Conservation (phyloP, 2,113 vertebrate genomes). For the Nicator chloris region DNA sequence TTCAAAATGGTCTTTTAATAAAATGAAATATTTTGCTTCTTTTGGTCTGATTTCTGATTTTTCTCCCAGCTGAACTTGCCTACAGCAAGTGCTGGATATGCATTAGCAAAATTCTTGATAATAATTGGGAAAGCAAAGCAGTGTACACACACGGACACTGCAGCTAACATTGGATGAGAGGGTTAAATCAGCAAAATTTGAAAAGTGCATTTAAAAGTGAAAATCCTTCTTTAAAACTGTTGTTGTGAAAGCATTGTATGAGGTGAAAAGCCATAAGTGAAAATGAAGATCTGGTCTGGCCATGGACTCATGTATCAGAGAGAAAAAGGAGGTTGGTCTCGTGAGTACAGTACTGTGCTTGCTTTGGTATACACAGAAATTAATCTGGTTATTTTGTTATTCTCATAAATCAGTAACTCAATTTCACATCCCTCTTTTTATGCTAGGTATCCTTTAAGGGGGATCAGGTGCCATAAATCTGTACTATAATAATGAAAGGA, state of each 20-base stretch:
- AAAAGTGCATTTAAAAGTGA: background rate
- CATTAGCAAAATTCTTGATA: background rate
- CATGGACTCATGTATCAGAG: background rate
- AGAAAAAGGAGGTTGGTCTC: background rate
- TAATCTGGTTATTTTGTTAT: background rate
- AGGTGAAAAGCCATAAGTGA: background rate
- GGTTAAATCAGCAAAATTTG: background rate
- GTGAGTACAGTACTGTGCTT: background rate
- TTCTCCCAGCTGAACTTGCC: background rate
- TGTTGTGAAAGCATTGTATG: background rate
- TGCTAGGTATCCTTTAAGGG: background rate
- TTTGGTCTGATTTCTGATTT: background rate
- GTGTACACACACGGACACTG: background rate
- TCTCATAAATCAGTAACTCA: background rate
- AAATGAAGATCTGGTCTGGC: background rate
- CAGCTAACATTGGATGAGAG: background rate
- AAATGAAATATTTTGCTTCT: background rate
- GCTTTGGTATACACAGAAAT: background rate
- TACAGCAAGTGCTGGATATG: background rate
- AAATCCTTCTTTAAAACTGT: constrained; percentile 6
- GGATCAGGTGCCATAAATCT: background rate
- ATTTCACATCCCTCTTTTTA: background rate
- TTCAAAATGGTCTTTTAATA: background rate
- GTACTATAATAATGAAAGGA: background rate
- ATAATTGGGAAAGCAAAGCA: background rate